Evolutionary conservation across 2,113 vertebrate genomes (phyloP).

Genomic region (Bubo blakistoni): DNA sequence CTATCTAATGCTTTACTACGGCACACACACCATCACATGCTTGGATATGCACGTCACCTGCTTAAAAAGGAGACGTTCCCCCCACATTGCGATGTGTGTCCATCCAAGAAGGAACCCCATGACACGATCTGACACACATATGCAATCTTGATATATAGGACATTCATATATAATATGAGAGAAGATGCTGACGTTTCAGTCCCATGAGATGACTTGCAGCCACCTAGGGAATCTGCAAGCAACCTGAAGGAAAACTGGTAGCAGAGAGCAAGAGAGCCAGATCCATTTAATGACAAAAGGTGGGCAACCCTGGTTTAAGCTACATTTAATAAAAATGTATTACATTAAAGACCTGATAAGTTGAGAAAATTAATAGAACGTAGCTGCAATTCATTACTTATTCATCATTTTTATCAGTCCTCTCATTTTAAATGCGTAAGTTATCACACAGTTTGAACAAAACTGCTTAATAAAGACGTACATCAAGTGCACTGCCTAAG

Average conservation of each 20-base stretch:
- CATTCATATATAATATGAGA: background rate
- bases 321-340: background rate
- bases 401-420: conserved; percentile 35
- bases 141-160: background rate
- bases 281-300: background rate
- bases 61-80: background rate
- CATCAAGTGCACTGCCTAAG: background rate
- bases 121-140: background rate
- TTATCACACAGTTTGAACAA: conserved; percentile 6
- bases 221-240: background rate
- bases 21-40: background rate
- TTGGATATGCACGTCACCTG: background rate
- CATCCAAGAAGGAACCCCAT: background rate
- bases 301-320: background rate
- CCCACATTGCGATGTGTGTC: background rate
- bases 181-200: background rate
- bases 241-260: background rate
- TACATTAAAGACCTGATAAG: background rate
- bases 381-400: conserved; percentile 29
- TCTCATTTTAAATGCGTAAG: conserved; percentile 29
- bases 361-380: background rate
- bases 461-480: background rate
- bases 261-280: background rate
- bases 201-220: background rate
- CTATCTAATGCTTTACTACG: background rate